These are phyloP conservation scores for Sylvicola fuscatus DNA, from an alignment of 2,888 invertebrate genomes.

Conservation along the genomic window DNA sequence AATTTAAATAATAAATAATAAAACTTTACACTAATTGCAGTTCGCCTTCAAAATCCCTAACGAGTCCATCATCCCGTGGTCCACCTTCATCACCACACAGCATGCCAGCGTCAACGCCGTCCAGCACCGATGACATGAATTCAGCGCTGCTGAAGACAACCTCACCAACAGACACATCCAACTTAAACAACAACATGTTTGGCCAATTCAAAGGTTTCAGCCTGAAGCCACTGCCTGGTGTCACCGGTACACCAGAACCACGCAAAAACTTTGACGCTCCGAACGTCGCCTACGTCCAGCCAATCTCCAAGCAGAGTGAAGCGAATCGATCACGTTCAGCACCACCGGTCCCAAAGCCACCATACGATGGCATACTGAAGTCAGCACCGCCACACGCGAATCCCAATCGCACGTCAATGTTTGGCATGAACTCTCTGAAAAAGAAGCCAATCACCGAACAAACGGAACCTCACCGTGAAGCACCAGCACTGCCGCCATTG, in stretches of 20 bases:
- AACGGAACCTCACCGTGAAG: constrained; percentile 5
- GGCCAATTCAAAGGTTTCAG: constrained; percentile 78
- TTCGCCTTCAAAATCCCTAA: constrained; percentile 18
- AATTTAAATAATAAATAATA: neutral
- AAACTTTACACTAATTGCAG: constrained; percentile 14
- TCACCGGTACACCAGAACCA: constrained; percentile 11
- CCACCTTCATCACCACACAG: constrained; percentile 14
- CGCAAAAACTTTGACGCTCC: constrained; percentile 15
- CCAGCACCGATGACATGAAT: constrained; percentile 48
- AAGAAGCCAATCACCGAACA: constrained; percentile 6
- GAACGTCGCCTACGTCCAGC: constrained; percentile 33
- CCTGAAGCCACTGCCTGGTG: constrained; percentile 27
- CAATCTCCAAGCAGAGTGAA: constrained; percentile 14
- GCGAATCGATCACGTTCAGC: constrained; percentile 31
- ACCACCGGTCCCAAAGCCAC: constrained; percentile 41
- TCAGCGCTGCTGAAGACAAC: constrained; percentile 39
- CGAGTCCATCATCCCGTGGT: constrained; percentile 7
- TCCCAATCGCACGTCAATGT: constrained; percentile 9
- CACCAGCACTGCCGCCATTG: constrained; percentile 39
- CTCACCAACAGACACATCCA: constrained; percentile 26
- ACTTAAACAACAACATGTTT: constrained; percentile 42
- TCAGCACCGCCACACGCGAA: constrained; percentile 1
- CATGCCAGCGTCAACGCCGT: constrained; percentile 30
- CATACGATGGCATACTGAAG: constrained; percentile 14
- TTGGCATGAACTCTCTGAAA: constrained; percentile 3